These are phyloP conservation scores for Drosophila colorata DNA, from an alignment of 2,888 invertebrate species.

Conservation along the genomic window DNA sequence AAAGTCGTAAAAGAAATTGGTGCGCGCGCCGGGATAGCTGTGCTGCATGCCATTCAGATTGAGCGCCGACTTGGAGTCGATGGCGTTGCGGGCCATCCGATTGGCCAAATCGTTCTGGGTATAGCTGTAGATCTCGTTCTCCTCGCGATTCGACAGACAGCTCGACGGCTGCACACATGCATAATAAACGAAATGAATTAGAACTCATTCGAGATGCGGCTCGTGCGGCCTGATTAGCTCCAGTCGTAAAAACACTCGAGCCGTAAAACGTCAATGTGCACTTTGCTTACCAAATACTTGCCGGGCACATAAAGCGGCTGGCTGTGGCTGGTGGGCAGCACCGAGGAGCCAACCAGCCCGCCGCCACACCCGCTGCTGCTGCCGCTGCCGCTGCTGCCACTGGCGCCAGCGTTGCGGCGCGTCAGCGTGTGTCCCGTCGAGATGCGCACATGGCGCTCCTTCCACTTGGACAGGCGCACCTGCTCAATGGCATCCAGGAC, in stretches of 20 bases:
- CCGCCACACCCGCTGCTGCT: constrained; percentile 67
- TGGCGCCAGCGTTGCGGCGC: constrained; percentile 67
- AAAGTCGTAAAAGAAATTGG: constrained; percentile 85
- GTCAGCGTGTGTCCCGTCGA: constrained; percentile 83
- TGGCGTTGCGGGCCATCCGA: constrained; percentile 88
- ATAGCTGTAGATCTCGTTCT: constrained; percentile 96
- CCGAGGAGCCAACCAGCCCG: constrained; percentile 84
- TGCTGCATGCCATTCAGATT: constrained; percentile 85
- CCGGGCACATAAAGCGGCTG: constrained; percentile 96
- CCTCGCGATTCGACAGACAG: constrained; percentile 95
- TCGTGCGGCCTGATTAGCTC: constrained; percentile 61
- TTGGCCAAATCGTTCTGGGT: constrained; percentile 93
- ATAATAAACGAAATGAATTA: constrained; percentile 74
- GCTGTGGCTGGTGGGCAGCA: constrained; percentile 91
- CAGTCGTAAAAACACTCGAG: constrained; percentile 60
- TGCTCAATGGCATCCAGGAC: constrained; percentile 94
- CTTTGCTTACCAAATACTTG: constrained; percentile 93
- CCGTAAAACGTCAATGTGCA: constrained; percentile 69
- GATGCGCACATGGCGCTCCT: constrained; percentile 85
- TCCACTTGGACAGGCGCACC: constrained; percentile 88
- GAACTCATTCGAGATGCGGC: constrained; percentile 37
- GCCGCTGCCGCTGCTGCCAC: constrained; percentile 52
- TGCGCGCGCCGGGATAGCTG: constrained; percentile 84
- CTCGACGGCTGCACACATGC: constrained; percentile 91
- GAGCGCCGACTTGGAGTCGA: constrained; percentile 88